phyloP scores from a whole-genome alignment of 2,797 vertebrate species.

The Sebastes oblongus region DNA sequence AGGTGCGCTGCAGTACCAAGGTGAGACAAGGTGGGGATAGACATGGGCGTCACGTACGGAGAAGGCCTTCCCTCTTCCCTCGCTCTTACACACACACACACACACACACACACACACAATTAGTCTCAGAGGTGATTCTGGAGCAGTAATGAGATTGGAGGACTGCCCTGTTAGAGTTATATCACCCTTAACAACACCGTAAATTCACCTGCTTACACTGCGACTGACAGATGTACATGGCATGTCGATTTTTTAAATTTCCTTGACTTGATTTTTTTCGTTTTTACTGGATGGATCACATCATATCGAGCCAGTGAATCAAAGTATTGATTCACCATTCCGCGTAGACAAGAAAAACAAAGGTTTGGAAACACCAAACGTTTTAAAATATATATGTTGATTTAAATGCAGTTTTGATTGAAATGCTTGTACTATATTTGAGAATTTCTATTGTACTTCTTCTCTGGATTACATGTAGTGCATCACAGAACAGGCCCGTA shows the following conservation, averaged over 20 bases:
- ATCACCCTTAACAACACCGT: conserved; percentile 48
- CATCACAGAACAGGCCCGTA: neutral
- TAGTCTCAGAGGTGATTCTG: conserved; percentile 64
- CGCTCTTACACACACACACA: neutral
- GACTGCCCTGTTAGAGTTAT: conserved; percentile 61
- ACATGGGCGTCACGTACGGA: conserved; percentile 80
- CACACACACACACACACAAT: conserved; percentile 13
- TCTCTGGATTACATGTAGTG: neutral
- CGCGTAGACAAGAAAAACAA: neutral
- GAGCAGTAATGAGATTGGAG: conserved; percentile 73
- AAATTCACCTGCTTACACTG: conserved; percentile 58
- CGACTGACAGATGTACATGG: conserved; percentile 38
- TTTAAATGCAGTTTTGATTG: neutral
- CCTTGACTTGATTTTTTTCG: neutral
- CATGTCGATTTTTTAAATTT: neutral
- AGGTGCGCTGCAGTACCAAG: conserved; percentile 75
- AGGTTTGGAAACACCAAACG: neutral
- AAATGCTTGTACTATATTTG: neutral
- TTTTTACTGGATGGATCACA: neutral
- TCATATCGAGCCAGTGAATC: neutral
- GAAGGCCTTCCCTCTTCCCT: conserved; percentile 56
- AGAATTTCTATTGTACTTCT: neutral
- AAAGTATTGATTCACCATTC: neutral
- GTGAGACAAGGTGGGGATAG: conserved; percentile 84
- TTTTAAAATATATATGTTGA: neutral